Percentiles rank a stretch among this genome's conserved stretches.
phyloP scores from a whole-genome alignment of 2,797 vertebrate genomes.

The Amazona finschi region DNA sequence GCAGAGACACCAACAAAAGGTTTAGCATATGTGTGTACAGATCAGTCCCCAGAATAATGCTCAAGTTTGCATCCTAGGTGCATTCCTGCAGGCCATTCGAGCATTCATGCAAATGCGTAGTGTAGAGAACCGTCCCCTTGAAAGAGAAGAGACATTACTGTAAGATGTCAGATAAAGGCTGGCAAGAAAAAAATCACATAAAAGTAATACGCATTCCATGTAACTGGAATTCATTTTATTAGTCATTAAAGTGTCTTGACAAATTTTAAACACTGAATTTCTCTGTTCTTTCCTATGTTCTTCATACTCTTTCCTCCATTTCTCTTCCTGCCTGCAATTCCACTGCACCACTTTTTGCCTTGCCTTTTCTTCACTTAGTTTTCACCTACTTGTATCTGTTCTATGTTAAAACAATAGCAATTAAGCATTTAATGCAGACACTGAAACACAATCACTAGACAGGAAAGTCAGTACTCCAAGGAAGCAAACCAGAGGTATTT shows the following conservation, averaged over 20 bases:
- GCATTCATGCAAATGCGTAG: accelerated
- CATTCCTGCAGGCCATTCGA: background rate
- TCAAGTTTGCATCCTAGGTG: background rate
- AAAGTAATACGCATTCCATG: background rate
- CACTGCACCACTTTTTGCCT: background rate
- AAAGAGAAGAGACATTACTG: background rate
- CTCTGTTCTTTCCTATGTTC: background rate
- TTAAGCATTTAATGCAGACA: background rate
- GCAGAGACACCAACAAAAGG: background rate
- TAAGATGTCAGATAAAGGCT: background rate
- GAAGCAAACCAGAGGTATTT: background rate
- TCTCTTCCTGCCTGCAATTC: background rate
- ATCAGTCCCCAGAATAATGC: background rate
- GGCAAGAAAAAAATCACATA: background rate
- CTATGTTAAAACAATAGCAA: background rate
- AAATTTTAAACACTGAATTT: background rate
- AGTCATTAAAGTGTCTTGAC: background rate
- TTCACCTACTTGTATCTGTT: background rate
- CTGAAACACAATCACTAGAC: background rate
- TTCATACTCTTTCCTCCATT: background rate
- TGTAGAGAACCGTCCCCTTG: background rate
- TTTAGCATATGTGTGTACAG: background rate
- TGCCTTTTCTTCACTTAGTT: background rate
- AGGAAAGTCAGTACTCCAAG: conserved; percentile 13
- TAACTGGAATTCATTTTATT: background rate